Base-by-base conservation (phyloP, 2,113 vertebrate species). In the Xiphophorus maculatus region DNA sequence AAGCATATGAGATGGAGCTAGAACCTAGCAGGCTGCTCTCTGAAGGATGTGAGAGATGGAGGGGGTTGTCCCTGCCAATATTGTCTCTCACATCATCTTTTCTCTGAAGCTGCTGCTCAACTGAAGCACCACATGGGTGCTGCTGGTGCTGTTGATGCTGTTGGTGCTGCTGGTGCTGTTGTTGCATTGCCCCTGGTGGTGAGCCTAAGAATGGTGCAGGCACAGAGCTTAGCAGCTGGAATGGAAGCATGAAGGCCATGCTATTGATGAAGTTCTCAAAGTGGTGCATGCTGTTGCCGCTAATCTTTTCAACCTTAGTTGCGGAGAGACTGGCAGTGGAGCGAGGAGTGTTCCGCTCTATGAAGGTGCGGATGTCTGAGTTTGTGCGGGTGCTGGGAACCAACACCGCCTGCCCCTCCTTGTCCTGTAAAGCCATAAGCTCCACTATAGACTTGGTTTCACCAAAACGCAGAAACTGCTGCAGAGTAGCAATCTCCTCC, bases 371-470 rank as follows among this genome's bases (percentile, higher is more conserved):
- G 83, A 99, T 98, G 76, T 99, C 98, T 19, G 98, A 96, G 77
- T 95, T 98, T 22, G 95, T 94, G 22, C 96, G 88, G 1, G 96
- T 88, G 27, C 95, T 95, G 0, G 97, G 97, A 29, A 98, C 91
- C 77, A 96, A 32, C 32, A 97, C 93, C 0, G 96, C 90, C 69
- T 96, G 97, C 7, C 96, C 97, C 84, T 99, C 97, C 86, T 98
- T 98, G 87, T 99, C 98, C 75, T 99, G 98, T 83, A 98, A 92
- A 30, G 95, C 96, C 98, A 99, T 99, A 82, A 99, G 94, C 88
- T 99, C 98, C 62, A 98, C 98, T 11, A 99, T 99, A 79, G 98
- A 97, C 73, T 99, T 99, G 10, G 98, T 99, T 91, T 99, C 98
- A 22, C 98, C 98, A 71, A 99, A 99, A 48, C 98, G 97, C 73